These are phyloP conservation scores for Burhinus oedicnemus DNA, from an alignment of 2,113 vertebrate species.

Conservation along the genomic window DNA sequence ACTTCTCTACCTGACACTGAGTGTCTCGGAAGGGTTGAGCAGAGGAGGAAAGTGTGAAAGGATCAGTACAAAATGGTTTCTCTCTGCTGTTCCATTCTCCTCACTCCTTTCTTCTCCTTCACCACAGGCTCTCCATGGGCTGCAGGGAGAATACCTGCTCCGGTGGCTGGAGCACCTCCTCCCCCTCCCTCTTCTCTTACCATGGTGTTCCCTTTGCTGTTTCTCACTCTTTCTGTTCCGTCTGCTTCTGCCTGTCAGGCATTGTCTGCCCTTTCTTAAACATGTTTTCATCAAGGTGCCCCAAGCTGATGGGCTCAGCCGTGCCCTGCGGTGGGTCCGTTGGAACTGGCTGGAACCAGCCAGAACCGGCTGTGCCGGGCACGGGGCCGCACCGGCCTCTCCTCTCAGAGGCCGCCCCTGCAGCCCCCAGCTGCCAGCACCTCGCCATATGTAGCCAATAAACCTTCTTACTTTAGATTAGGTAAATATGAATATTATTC, in stretches of 20 bases:
- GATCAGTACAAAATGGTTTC: not conserved
- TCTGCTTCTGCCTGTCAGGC: not conserved
- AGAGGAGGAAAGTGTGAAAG: not conserved
- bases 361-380: too few relatives aligned
- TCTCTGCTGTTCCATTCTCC: not conserved
- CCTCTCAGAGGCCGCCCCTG: rapidly evolving
- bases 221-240: not conserved
- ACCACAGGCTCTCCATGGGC: not conserved
- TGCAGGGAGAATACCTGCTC: not conserved
- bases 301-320: not conserved
- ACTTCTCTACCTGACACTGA: not conserved
- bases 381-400: too few relatives aligned
- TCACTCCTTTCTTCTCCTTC: not conserved
- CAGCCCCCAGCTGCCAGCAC: not conserved
- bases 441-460: rapidly evolving
- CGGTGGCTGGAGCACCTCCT: rapidly evolving
- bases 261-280: not conserved
- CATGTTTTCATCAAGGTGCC: not conserved
- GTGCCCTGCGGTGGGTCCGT: rapidly evolving
- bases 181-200: not conserved
- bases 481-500: not conserved
- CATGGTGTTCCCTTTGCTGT: not conserved
- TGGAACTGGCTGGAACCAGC: not conserved
- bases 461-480: not conserved
- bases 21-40: not conserved